Percentiles rank a stretch among this genome's conserved stretches.
These are phyloP conservation scores for Calyptommatus sinebrachiatus DNA, from an alignment of 2,113 vertebrate species.

Conservation along the genomic window DNA sequence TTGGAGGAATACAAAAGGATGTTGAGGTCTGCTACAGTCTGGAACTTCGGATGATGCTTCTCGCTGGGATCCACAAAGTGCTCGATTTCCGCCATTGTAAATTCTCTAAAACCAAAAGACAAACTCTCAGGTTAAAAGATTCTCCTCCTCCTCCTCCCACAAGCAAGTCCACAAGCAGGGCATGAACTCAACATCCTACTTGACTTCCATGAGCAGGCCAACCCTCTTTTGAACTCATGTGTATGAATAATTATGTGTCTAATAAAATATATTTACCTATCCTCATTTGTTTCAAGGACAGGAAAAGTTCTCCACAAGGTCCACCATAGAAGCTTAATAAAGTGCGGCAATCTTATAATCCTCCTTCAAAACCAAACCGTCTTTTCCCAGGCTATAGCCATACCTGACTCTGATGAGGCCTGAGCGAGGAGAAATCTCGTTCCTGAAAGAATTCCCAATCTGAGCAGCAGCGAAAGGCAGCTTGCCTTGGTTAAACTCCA, in stretches of 20 bases:
- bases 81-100: slow-evolving; percentile 99
- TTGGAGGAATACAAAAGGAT: slow-evolving; percentile 90
- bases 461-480: slow-evolving; percentile 97
- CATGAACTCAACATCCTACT: too few relatives aligned
- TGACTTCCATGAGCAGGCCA: too few relatives aligned
- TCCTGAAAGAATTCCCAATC: slow-evolving; percentile 97
- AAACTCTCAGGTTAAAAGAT: rapidly evolving
- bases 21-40: slow-evolving; percentile 83
- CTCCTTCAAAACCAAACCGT: too few relatives aligned
- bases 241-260: too few relatives aligned
- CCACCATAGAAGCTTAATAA: not conserved
- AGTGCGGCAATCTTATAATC: not conserved
- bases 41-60: slow-evolving; percentile 92
- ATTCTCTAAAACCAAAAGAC: slow-evolving; percentile 78
- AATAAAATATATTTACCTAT: too few relatives aligned
- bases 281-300: too few relatives aligned
- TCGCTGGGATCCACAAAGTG: slow-evolving; percentile 97
- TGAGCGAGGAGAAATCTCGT: slow-evolving; percentile 97
- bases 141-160: too few relatives aligned
- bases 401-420: slow-evolving; percentile 97
- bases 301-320: too few relatives aligned
- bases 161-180: too few relatives aligned
- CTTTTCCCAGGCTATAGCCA: not conserved
- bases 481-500: slow-evolving; percentile 98
- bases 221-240: too few relatives aligned